Base-by-base conservation (phyloP, 2,113 vertebrate genomes). In the Collichthys lucidus region DNA sequence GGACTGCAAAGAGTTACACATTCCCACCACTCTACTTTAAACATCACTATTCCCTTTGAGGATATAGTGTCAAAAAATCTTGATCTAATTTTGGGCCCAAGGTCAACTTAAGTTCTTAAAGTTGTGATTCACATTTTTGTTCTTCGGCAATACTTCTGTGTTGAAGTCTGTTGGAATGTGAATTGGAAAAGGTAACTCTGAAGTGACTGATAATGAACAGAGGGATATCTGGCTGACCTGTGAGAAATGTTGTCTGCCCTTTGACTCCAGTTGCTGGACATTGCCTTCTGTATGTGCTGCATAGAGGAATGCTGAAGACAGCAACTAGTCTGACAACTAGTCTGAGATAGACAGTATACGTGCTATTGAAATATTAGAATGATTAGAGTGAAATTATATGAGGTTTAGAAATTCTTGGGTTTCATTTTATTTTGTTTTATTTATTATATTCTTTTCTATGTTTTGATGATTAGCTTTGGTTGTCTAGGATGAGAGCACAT, bases 101-200 rank as follows among this genome's bases (percentile, higher is more conserved):
- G 20, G 15, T 71, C n/a, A 57, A 4, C 3, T n/a, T 20, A 26
- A 4, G 0, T 50, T 65, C 15, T 55, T 4, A 12, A 42, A 26
- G n/a, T 53, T 6, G 10, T 44, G 42, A 49, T 10, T 56, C 20
- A 71, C 22, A 11, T 50, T 46, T 11, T n/a, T 53, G 4, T 12
- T 63, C 16, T 59, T 70, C 53, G 6, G 7, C 4, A 11, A 15
- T 16, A 44, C 15, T 8, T 35, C 5, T 69, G 29, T 40, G 14
- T 4, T 63, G 17, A 79, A 69, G 59, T 40, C 24, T 55, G 0
- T 20, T 20, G 5, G 26, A 22, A 20, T 59, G 47, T 77, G 19
- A 69, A 46, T 11, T 63, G 53, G 53, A 68, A 56, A 20, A 55
- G 50, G 26, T 15, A 12, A 71, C 50, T 84, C 53, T 86, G 83